Evolutionary conservation across 1,140 invertebrate species (phyloP).

Genomic region (Heliconius eleuchia): DNA sequence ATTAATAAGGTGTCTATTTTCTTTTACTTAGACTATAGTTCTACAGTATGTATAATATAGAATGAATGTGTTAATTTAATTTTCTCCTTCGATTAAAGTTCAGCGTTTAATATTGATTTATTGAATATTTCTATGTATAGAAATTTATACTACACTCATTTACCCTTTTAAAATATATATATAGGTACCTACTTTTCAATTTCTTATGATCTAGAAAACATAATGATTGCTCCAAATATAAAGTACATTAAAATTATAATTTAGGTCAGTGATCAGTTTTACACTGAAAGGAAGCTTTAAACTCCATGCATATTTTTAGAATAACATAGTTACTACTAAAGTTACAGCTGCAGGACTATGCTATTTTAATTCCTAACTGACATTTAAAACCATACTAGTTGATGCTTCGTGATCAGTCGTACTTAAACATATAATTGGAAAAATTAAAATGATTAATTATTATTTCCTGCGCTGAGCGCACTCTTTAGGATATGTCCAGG

Average conservation of each 20-base stretch:
- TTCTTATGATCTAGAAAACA: not conserved
- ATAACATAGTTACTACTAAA: not conserved
- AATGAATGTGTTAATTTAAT: not conserved
- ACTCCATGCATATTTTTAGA: not conserved
- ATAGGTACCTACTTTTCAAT: not conserved
- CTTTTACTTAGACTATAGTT: slow-evolving; percentile 19
- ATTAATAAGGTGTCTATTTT: slow-evolving; percentile 33
- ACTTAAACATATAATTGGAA: not conserved
- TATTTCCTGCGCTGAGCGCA: not conserved
- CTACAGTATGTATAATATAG: not conserved
- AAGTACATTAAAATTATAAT: not conserved
- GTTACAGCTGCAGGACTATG: not conserved
- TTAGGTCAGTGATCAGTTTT: not conserved
- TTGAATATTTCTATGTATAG: not conserved
- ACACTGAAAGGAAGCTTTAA: not conserved
- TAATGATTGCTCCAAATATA: not conserved
- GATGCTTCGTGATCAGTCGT: not conserved
- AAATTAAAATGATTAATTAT: slow-evolving; percentile 2
- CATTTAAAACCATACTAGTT: not conserved
- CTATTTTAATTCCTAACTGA: not conserved
- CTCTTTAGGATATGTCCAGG: not conserved
- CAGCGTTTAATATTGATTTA: not conserved
- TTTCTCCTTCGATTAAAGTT: not conserved
- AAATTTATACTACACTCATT: not conserved
- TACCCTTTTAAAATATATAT: not conserved